Evolutionary conservation across 2,113 vertebrate genomes (phyloP).

Genomic region (Sapajus apella): DNA sequence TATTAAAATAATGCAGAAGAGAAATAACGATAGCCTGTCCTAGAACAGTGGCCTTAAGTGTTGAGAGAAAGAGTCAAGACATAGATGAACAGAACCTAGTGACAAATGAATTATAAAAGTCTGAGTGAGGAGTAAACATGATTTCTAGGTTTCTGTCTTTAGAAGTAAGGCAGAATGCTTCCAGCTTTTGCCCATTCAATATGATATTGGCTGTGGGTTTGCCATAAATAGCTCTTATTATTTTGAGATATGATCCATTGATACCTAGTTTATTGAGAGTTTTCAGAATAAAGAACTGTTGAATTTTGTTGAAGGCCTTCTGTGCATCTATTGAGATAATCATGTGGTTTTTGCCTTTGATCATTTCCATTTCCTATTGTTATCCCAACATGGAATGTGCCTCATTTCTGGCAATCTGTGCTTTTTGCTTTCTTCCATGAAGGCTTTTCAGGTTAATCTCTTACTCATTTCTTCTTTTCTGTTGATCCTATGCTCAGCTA

Average conservation of each 20-base stretch:
- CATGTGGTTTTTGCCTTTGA: too few relatives aligned
- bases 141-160: neutral
- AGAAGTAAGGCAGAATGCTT: neutral
- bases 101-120: neutral
- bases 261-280: too few relatives aligned
- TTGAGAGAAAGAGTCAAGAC: neutral
- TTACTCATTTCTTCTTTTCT: neutral
- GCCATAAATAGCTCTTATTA: too few relatives aligned
- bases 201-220: too few relatives aligned
- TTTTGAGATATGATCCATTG: too few relatives aligned
- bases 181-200: too few relatives aligned
- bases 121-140: neutral
- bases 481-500: neutral
- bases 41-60: neutral
- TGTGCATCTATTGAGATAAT: too few relatives aligned
- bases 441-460: neutral
- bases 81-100: neutral
- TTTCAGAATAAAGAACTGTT: too few relatives aligned
- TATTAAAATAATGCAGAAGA: neutral
- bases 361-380: neutral
- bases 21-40: neutral
- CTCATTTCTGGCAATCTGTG: neutral
- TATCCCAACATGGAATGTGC: neutral
- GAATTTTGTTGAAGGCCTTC: too few relatives aligned
- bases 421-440: neutral